phyloP scores from a whole-genome alignment of 2,797 vertebrate species.

The Rhynchotus rufescens region DNA sequence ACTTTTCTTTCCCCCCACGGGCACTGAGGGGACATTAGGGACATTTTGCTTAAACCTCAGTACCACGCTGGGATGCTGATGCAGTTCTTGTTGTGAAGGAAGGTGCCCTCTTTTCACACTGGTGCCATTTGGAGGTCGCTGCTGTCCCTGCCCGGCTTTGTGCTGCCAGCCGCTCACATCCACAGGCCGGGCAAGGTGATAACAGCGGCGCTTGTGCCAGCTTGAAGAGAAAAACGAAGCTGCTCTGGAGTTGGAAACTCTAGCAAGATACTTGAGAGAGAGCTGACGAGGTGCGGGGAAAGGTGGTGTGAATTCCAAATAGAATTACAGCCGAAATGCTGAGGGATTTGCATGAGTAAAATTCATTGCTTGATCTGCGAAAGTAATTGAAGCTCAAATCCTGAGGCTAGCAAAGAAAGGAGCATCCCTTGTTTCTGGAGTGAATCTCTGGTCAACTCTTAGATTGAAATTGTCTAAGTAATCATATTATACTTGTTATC shows the following conservation, averaged over 20 bases:
- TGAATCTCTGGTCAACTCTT: not conserved
- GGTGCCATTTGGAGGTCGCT: not conserved
- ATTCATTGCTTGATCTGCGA: not conserved
- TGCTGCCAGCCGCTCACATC: not conserved
- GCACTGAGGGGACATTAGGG: not conserved
- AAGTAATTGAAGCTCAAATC: constrained; percentile 41
- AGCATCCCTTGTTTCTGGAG: constrained; percentile 39
- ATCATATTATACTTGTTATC: not conserved
- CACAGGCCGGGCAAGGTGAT: not conserved
- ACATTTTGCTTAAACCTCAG: not conserved
- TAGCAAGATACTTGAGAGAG: not conserved
- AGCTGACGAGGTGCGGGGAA: not conserved
- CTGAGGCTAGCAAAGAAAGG: not conserved
- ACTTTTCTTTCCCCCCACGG: not conserved
- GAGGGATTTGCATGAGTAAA: constrained; percentile 46
- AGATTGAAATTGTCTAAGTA: not conserved
- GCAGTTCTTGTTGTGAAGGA: not conserved
- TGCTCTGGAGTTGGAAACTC: not conserved
- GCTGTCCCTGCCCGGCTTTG: not conserved
- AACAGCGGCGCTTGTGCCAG: not conserved
- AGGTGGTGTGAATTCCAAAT: constrained; percentile 15
- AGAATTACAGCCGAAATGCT: constrained; percentile 26
- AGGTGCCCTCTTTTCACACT: not conserved
- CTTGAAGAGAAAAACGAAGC: not conserved
- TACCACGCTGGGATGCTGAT: accelerated